These are phyloP conservation scores for Parnassius glacialis DNA, from an alignment of 2,888 invertebrate species.

Conservation along the genomic window DNA sequence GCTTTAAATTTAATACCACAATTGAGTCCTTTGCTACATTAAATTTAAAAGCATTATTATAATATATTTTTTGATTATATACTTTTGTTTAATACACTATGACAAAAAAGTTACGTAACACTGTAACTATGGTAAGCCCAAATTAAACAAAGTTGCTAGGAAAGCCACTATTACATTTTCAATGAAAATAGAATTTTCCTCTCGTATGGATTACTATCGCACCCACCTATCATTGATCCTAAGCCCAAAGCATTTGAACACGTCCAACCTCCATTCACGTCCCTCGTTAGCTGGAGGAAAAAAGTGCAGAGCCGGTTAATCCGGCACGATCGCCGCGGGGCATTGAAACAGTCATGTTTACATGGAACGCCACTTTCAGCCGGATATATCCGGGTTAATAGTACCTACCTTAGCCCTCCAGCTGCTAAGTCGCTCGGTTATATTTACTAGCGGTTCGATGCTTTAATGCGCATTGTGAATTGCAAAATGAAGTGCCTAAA, in stretches of 20 bases:
- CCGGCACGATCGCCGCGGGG: constrained; percentile 41
- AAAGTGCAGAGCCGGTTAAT: constrained; percentile 37
- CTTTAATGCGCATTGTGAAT: constrained; percentile 3
- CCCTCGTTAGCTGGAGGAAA: constrained; percentile 31
- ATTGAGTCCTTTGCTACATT: no score
- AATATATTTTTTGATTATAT: no score
- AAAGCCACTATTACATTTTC: constrained; percentile 6
- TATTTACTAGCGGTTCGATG: constrained; percentile 10
- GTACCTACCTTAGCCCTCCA: constrained; percentile 13
- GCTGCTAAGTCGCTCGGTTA: constrained; percentile 17
- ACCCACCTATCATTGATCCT: constrained; percentile 33
- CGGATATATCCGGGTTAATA: constrained; percentile 25
- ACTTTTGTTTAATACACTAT: no score
- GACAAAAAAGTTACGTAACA: no score
- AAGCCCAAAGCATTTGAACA: constrained; percentile 34
- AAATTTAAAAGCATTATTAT: no score
- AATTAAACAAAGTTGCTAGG: no score
- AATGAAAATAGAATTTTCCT: constrained; percentile 18
- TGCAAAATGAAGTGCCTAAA: not conserved
- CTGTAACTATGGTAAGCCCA: no score
- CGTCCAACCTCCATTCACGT: constrained; percentile 33
- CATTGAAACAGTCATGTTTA: constrained; percentile 41
- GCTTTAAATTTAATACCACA: no score
- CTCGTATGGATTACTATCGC: constrained; percentile 11
- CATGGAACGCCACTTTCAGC: constrained; percentile 47